Conservation (phyloP, 2,888 invertebrate species). For the Lysandra bellargus region DNA sequence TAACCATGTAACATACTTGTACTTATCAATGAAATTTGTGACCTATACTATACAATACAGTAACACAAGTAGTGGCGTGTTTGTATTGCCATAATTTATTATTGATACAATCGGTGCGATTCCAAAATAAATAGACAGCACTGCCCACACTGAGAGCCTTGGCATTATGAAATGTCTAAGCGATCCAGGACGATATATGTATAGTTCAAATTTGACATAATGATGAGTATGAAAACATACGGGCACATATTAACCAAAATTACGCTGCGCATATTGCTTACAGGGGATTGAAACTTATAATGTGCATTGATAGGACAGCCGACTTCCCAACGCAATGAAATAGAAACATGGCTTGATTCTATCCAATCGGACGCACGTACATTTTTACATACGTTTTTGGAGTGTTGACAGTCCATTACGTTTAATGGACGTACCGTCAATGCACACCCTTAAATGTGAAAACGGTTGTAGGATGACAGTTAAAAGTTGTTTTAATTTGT, state of each 20-base stretch:
- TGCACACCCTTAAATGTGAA: neutral
- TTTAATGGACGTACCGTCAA: neutral
- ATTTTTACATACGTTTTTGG: neutral
- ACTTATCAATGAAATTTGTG: slow-evolving; percentile 18
- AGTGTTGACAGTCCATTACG: neutral
- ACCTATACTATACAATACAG: slow-evolving; percentile 35
- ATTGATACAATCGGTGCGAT: slow-evolving; percentile 51
- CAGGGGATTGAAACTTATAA: too few species aligned
- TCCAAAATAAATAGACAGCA: slow-evolving; percentile 65
- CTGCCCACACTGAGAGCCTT: slow-evolving; percentile 71
- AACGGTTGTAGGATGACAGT: neutral
- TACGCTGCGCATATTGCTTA: neutral
- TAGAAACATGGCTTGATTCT: too few species aligned
- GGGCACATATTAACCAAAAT: slow-evolving; percentile 20
- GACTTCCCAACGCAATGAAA: too few species aligned
- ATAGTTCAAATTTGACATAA: slow-evolving; percentile 50
- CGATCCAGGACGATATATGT: slow-evolving; percentile 73
- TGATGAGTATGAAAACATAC: slow-evolving; percentile 50
- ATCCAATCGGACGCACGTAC: too few species aligned
- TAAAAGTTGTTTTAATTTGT: neutral
- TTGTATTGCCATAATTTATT: slow-evolving; percentile 25
- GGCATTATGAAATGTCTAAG: slow-evolving; percentile 66
- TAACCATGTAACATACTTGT: neutral
- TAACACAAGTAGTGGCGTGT: slow-evolving; percentile 17
- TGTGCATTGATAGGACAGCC: too few species aligned